phyloP scores from a whole-genome alignment of 2,797 vertebrate genomes.

The Trichosurus vulpecula region DNA sequence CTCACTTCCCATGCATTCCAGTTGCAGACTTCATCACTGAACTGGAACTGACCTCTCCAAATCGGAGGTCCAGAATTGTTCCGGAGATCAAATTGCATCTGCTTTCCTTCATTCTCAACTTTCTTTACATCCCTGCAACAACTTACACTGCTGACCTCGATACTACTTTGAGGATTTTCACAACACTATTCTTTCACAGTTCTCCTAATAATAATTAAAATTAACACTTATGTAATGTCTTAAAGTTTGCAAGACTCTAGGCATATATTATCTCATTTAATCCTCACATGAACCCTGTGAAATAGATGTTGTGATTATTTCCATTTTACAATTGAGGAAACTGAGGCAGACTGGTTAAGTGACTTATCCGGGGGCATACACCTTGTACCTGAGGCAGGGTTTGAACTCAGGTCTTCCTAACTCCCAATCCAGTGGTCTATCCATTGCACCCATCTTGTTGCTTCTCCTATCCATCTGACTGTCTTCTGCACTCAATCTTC shows the following conservation, averaged over 20 bases:
- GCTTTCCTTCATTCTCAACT: background rate
- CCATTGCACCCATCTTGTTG: background rate
- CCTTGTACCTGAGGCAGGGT: background rate
- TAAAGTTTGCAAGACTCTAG: background rate
- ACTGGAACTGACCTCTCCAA: background rate
- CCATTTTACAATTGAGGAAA: background rate
- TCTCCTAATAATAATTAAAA: background rate
- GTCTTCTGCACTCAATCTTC: background rate
- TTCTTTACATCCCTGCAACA: background rate
- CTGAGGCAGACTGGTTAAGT: background rate
- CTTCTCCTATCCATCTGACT: background rate
- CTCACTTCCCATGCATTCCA: background rate
- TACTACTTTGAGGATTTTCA: background rate
- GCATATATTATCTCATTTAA: background rate
- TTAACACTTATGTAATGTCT: background rate
- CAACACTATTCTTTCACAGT: background rate
- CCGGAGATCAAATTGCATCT: background rate
- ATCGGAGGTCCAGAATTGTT: background rate
- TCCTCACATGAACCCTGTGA: background rate
- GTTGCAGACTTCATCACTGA: background rate
- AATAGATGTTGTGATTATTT: background rate
- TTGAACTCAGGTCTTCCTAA: background rate
- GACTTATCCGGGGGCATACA: background rate
- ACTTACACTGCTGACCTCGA: background rate
- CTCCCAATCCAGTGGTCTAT: background rate